phyloP scores from a whole-genome alignment of 2,797 vertebrate genomes.

The Hemibagrus guttatus region DNA sequence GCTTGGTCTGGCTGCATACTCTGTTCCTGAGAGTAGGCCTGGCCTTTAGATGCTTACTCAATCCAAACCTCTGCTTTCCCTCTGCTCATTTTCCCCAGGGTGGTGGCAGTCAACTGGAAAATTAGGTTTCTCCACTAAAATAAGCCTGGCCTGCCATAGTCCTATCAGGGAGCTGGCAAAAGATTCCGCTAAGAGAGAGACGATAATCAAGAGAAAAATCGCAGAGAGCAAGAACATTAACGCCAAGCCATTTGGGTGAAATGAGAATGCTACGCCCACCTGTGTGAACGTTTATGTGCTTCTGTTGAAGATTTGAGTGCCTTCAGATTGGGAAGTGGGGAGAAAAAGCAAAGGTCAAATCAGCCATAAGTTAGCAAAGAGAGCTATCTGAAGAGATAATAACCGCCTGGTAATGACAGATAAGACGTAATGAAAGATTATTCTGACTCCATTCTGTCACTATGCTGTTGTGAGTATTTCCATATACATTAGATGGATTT shows the following conservation, averaged over 20 bases:
- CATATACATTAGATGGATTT: conserved; percentile 46
- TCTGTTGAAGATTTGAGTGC: conserved; percentile 47
- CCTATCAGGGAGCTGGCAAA: conserved; percentile 47
- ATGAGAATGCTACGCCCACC: conserved; percentile 51
- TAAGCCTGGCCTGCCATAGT: conserved; percentile 46
- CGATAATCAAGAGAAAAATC: conserved; percentile 53
- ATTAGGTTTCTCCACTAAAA: conserved; percentile 63
- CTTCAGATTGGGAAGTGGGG: not conserved
- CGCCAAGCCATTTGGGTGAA: conserved; percentile 27
- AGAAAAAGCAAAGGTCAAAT: conserved; percentile 55
- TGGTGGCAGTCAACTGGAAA: conserved; percentile 61
- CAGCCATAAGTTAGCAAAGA: conserved; percentile 46
- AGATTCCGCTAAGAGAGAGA: conserved; percentile 48
- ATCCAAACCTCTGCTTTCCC: conserved; percentile 49
- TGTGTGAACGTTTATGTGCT: conserved; percentile 28
- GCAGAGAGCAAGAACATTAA: conserved; percentile 24
- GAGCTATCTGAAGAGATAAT: conserved; percentile 13
- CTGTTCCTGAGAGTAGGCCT: conserved; percentile 15
- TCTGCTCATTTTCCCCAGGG: conserved; percentile 52
- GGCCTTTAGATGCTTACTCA: conserved; percentile 42
- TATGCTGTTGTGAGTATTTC: conserved; percentile 34
- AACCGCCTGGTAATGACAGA: conserved; percentile 35
- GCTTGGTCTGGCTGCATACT: conserved; percentile 15
- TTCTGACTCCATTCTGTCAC: conserved; percentile 24
- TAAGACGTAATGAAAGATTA: conserved; percentile 36